Conservation (phyloP, 2,113 vertebrate genomes). For the Empidonax traillii region DNA sequence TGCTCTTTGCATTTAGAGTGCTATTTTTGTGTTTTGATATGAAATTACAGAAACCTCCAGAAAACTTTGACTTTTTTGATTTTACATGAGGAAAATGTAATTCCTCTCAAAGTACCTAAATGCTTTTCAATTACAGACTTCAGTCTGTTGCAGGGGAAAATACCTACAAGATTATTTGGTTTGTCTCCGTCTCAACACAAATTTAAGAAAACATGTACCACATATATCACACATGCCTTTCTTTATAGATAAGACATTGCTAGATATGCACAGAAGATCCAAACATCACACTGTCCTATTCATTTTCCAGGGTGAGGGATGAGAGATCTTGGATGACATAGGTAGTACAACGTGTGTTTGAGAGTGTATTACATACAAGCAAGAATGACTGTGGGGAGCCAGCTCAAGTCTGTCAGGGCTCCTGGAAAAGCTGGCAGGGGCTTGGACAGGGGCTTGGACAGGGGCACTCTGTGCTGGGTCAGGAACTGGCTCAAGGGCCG, state of each 20-base stretch:
- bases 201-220: background rate
- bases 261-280: background rate
- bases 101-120: background rate
- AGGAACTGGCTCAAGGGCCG: no score
- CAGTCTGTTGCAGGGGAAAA: background rate
- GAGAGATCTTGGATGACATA: background rate
- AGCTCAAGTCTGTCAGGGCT: background rate
- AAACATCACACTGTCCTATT: background rate
- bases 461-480: no score
- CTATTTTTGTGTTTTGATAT: background rate
- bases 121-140: background rate
- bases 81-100: background rate
- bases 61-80: background rate
- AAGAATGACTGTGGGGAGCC: background rate
- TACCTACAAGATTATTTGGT: background rate
- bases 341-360: background rate
- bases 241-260: background rate
- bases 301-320: background rate
- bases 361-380: background rate
- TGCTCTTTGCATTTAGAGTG: background rate
- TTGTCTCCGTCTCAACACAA: background rate
- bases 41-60: background rate
- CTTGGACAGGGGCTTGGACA: no score
- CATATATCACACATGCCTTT: background rate
- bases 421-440: no score